These are phyloP conservation scores for Taenaris catops DNA, from an alignment of 2,888 invertebrate genomes.

Conservation along the genomic window DNA sequence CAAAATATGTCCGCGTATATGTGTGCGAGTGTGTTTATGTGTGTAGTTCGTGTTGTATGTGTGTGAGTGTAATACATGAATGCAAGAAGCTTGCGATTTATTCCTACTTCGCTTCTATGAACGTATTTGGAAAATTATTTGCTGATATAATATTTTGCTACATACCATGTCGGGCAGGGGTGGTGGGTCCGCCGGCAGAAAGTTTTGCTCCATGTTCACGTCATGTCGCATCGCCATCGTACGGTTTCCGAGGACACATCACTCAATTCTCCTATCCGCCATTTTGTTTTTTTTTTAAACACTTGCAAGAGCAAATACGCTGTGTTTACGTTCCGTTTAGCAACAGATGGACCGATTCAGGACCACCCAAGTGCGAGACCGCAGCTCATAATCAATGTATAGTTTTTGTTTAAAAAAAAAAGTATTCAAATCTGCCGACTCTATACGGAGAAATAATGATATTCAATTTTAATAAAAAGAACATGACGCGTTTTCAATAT, in stretches of 20 bases:
- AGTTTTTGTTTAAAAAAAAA: not conserved
- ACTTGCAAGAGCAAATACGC: constrained; percentile 1
- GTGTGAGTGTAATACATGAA: too few species aligned
- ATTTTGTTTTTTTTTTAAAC: constrained; percentile 3
- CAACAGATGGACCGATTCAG: constrained; percentile 9
- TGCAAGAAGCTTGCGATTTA: too few species aligned
- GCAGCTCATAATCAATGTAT: constrained; percentile 15
- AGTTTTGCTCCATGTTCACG: constrained; percentile 60
- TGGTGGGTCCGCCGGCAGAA: constrained; percentile 80
- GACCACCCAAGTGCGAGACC: constrained; percentile 14
- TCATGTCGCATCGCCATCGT: constrained; percentile 64
- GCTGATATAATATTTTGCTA: too few species aligned
- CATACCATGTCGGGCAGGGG: constrained; percentile 63
- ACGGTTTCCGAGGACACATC: constrained; percentile 7
- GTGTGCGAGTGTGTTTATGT: too few species aligned
- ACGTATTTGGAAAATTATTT: too few species aligned
- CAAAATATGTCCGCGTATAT: too few species aligned
- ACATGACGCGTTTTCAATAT: too few species aligned
- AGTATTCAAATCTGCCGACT: constrained; percentile 7
- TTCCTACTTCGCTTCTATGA: too few species aligned
- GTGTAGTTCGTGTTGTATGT: too few species aligned
- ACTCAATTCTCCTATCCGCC: constrained; percentile 13
- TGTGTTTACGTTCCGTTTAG: constrained; percentile 7
- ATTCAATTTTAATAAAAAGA: too few species aligned
- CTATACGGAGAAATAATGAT: not conserved